Conservation (phyloP, 2,113 vertebrate genomes). For the Henicopernis longicauda region DNA sequence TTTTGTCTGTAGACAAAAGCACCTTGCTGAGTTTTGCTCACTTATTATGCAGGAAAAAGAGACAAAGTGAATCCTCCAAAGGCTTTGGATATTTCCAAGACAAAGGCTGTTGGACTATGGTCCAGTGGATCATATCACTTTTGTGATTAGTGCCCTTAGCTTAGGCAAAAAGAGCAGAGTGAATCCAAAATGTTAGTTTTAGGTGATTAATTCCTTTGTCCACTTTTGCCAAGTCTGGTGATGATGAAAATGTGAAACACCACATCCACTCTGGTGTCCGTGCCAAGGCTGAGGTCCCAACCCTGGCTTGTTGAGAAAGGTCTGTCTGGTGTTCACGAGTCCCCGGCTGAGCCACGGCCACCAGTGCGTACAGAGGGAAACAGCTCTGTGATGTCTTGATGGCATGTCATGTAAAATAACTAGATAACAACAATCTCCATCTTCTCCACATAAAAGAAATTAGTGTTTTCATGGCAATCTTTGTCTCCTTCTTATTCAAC, state of each 20-base stretch:
- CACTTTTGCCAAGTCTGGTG: background rate
- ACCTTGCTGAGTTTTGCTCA: background rate
- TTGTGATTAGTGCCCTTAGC: background rate
- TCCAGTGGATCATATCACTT: background rate
- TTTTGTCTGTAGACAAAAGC: background rate
- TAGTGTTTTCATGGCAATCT: background rate
- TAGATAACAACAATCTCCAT: background rate
- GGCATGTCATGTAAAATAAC: background rate
- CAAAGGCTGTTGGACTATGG: fast-evolving
- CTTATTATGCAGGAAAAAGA: background rate
- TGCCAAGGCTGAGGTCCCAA: background rate
- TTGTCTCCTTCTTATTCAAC: background rate
- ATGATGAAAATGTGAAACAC: background rate
- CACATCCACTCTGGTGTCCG: background rate
- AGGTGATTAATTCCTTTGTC: background rate
- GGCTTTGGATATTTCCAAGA: background rate
- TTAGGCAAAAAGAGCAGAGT: background rate
- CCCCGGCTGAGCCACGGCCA: background rate
- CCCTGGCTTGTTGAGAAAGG: background rate
- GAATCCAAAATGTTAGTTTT: background rate
- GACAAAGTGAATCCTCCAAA: background rate
- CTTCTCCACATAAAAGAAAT: background rate
- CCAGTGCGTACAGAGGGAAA: fast-evolving
- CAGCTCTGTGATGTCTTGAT: background rate
- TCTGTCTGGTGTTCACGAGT: fast-evolving